Conservation (phyloP, 1,140 invertebrate genomes). For the Choristoneura fumiferana region DNA sequence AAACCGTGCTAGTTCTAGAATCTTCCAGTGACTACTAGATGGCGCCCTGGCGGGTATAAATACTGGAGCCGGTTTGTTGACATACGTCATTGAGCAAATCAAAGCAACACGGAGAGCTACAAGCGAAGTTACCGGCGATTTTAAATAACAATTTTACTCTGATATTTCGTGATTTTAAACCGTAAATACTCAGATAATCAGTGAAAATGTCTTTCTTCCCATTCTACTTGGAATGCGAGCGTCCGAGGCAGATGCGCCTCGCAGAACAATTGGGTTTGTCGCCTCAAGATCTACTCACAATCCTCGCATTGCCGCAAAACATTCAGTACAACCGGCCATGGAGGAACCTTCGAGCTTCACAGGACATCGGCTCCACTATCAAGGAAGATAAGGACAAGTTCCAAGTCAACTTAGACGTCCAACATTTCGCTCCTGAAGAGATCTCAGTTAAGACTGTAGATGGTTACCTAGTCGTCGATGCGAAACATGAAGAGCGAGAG, state of each 20-base stretch:
- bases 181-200: constrained; percentile 4
- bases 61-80: not conserved
- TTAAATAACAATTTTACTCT: constrained; percentile 7
- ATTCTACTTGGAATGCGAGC: constrained; percentile 41
- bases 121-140: constrained; percentile 11
- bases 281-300: constrained; percentile 48
- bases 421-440: constrained; percentile 91
- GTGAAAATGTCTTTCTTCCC: constrained; percentile 48
- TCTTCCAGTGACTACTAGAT: constrained; percentile 31
- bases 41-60: constrained; percentile 29
- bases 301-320: constrained; percentile 40
- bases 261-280: constrained; percentile 49
- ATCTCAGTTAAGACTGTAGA: constrained; percentile 89
- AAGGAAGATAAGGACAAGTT: constrained; percentile 67
- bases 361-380: constrained; percentile 44
- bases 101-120: not conserved
- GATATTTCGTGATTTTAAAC: constrained; percentile 1
- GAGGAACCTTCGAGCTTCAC: constrained; percentile 40
- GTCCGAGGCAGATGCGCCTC: constrained; percentile 30
- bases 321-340: constrained; percentile 46
- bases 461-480: constrained; percentile 82
- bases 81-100: constrained; percentile 23
- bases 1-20: constrained; percentile 27
- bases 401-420: constrained; percentile 87
- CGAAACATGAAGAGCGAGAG: constrained; percentile 86